Evolutionary conservation across 2,113 vertebrate species (phyloP).

Genomic region (Triplophysa tibetana): DNA sequence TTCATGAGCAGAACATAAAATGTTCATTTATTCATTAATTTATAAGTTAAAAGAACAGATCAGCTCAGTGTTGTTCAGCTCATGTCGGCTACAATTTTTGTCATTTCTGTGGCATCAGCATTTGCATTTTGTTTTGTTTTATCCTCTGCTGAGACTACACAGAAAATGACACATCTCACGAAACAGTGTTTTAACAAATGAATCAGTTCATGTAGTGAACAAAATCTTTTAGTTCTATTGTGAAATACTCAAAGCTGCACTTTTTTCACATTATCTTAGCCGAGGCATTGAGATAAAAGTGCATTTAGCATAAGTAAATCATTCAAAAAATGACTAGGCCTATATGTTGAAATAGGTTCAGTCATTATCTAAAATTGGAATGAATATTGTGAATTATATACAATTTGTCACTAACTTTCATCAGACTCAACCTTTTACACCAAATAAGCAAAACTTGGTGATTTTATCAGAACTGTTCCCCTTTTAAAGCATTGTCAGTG

Average conservation of each 20-base stretch:
- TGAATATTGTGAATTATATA: no score
- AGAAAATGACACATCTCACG: background rate
- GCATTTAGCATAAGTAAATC: background rate
- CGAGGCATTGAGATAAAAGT: background rate
- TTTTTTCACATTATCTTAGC: background rate
- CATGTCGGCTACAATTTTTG: background rate
- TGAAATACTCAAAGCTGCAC: background rate
- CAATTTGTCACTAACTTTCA: no score
- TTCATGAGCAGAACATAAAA: background rate
- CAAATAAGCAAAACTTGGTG: no score
- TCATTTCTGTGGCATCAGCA: background rate
- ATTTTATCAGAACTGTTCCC: no score
- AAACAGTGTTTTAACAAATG: background rate
- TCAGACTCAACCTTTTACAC: no score
- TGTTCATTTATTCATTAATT: no score
- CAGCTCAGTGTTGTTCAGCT: no score
- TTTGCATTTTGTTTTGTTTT: conserved; percentile 9
- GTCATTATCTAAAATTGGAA: no score
- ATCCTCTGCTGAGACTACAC: background rate
- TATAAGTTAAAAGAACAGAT: no score
- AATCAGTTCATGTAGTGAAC: background rate
- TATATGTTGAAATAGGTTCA: no score
- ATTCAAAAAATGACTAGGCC: background rate
- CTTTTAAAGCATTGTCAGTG: background rate
- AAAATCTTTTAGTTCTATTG: background rate